Conservation (phyloP, 2,113 vertebrate genomes). For the Coptodon rendalli region DNA sequence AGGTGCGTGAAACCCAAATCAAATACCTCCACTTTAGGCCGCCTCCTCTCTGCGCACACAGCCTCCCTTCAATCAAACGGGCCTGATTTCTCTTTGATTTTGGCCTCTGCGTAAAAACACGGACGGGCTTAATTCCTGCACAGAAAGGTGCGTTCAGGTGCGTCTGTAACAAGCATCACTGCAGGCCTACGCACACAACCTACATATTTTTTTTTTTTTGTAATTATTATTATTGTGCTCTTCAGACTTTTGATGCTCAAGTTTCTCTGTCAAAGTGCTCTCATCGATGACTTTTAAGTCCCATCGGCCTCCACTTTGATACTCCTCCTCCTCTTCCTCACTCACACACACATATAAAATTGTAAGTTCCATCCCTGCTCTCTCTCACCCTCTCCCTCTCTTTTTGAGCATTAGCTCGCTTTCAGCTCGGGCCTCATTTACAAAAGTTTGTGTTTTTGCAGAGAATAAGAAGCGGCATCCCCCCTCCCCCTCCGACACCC, state of each 20-base stretch:
- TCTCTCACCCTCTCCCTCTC: not conserved
- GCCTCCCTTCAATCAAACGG: not conserved
- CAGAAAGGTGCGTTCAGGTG: constrained; percentile 9
- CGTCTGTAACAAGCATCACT: not conserved
- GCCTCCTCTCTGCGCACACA: not conserved
- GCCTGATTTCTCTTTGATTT: not conserved
- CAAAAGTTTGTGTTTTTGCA: constrained; percentile 71
- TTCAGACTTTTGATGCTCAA: constrained; percentile 68
- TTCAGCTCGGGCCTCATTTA: constrained; percentile 79
- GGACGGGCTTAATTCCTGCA: not conserved
- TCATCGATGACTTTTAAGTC: constrained; percentile 78
- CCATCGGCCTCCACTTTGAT: constrained; percentile 71
- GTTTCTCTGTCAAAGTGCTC: constrained; percentile 70
- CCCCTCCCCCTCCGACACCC: constrained; percentile 4
- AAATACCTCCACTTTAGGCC: not conserved
- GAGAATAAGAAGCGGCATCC: constrained; percentile 54
- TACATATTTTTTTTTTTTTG: not conserved
- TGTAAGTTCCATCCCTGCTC: not conserved
- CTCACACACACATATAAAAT: not conserved
- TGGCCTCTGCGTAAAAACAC: not conserved
- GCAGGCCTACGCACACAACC: constrained; percentile 17
- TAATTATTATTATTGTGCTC: not conserved
- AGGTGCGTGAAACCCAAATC: constrained; percentile 9
- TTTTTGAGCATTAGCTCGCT: constrained; percentile 84
- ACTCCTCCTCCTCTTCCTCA: not conserved